Percentiles rank a stretch among this genome's conserved stretches.
phyloP scores from a whole-genome alignment of 2,113 vertebrate species.

The Corapipo altera region DNA sequence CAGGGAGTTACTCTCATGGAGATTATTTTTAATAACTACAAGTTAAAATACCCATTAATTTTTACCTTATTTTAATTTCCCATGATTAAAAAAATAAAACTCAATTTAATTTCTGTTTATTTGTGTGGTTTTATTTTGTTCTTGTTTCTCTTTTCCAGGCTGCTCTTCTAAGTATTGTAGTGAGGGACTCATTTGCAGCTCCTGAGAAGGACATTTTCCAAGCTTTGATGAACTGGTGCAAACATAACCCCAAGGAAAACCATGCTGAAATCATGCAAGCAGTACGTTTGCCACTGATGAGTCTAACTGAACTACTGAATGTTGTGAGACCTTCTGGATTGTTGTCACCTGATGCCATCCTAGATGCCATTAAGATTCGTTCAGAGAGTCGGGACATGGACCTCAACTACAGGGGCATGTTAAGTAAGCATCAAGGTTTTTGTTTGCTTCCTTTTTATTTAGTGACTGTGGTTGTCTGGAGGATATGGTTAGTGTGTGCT shows the following conservation, averaged over 20 bases:
- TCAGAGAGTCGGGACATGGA: constrained; percentile 98
- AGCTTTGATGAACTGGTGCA: constrained; percentile 93
- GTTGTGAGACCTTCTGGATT: constrained; percentile 91
- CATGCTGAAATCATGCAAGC: constrained; percentile 90
- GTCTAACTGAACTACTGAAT: constrained; percentile 92
- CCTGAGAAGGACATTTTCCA: constrained; percentile 96
- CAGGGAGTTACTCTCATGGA: background rate
- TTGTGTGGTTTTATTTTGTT: background rate
- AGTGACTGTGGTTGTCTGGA: background rate
- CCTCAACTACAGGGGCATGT: constrained; percentile 97
- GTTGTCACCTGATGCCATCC: constrained; percentile 91
- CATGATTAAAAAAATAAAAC: background rate
- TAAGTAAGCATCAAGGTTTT: constrained; percentile 78
- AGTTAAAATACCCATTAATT: background rate
- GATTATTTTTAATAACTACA: background rate
- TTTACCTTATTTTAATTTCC: background rate
- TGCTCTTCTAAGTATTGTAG: constrained; percentile 88
- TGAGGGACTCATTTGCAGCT: constrained; percentile 92
- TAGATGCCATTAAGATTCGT: constrained; percentile 96
- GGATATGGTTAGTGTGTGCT: background rate
- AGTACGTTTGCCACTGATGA: constrained; percentile 95
- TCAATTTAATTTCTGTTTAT: background rate
- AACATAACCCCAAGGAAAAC: constrained; percentile 85
- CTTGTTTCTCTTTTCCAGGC: constrained; percentile 68
- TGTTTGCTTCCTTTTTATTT: background rate